Percentiles rank a stretch among this genome's conserved stretches.
Conservation (phyloP, 2,888 invertebrate species). For the Xylota segnis region DNA sequence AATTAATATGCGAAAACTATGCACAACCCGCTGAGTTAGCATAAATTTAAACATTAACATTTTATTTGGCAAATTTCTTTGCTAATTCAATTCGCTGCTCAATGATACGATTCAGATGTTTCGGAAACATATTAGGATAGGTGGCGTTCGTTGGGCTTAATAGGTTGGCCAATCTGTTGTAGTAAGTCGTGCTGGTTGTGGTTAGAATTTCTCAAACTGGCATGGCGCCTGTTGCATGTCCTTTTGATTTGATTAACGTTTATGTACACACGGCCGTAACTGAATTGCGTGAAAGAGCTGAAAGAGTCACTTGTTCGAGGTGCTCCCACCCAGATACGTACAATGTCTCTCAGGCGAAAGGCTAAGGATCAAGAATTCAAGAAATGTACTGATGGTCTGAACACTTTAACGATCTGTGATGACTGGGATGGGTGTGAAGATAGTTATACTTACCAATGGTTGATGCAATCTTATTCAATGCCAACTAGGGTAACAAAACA, state of each 20-base stretch:
- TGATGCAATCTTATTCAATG: no score
- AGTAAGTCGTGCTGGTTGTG: neutral
- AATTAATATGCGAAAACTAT: constrained; percentile 10
- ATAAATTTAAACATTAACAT: constrained; percentile 8
- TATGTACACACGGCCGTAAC: neutral
- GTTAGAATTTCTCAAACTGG: neutral
- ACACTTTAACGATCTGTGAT: no score
- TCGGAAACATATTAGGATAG: constrained; percentile 1
- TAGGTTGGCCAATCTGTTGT: neutral
- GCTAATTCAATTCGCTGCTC: constrained; percentile 6
- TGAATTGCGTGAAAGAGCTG: no score
- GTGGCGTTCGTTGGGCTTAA: neutral
- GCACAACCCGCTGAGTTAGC: neutral
- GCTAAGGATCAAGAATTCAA: no score
- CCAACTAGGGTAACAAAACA: no score
- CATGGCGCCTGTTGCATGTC: no score
- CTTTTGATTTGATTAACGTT: neutral
- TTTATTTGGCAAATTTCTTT: neutral
- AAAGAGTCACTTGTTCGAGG: neutral
- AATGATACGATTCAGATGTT: neutral
- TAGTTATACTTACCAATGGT: no score
- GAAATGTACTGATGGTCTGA: no score
- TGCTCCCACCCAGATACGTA: no score
- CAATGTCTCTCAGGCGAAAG: no score
- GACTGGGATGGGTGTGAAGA: no score